A percentile compares a stretch with the other conserved stretches of the same genome.
These are phyloP conservation scores for Drosophila ananassae DNA, from an alignment of 1,140 invertebrate genomes.

Conservation along the genomic window DNA sequence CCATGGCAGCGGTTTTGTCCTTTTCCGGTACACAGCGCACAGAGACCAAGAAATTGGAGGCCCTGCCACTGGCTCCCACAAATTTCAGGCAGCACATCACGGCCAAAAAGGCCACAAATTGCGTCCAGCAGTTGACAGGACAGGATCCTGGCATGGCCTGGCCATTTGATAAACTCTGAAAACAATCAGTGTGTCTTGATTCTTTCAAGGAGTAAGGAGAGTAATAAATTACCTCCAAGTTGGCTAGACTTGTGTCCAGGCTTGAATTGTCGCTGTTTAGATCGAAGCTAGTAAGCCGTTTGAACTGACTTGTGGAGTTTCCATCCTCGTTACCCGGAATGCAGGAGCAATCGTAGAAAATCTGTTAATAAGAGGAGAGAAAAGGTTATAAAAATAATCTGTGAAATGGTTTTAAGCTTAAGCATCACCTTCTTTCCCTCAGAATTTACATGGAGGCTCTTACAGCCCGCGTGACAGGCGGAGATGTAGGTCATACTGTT, in stretches of 20 bases:
- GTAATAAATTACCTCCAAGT: constrained; percentile 42
- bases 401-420: not conserved
- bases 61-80: constrained; percentile 88
- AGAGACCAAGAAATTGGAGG: constrained; percentile 88
- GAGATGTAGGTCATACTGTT: constrained; percentile 88
- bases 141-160: constrained; percentile 87
- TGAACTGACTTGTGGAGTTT: constrained; percentile 47
- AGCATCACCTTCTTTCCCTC: constrained; percentile 83
- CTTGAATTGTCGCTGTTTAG: constrained; percentile 45
- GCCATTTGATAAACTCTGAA: constrained; percentile 72
- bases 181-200: not conserved
- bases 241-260: constrained; percentile 8
- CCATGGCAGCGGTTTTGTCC: constrained; percentile 90
- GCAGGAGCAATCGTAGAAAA: constrained; percentile 87
- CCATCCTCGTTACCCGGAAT: constrained; percentile 58
- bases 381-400: not conserved
- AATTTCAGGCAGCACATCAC: constrained; percentile 89
- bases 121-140: constrained; percentile 87
- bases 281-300: constrained; percentile 58
- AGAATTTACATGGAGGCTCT: constrained; percentile 67
- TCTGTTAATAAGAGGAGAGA: constrained; percentile 38
- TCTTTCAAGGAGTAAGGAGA: not conserved
- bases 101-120: constrained; percentile 88
- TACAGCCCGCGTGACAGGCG: constrained; percentile 89
- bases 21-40: constrained; percentile 89